Base-by-base conservation (phyloP, 2,888 invertebrate genomes). In the Seladonia tumulorum region DNA sequence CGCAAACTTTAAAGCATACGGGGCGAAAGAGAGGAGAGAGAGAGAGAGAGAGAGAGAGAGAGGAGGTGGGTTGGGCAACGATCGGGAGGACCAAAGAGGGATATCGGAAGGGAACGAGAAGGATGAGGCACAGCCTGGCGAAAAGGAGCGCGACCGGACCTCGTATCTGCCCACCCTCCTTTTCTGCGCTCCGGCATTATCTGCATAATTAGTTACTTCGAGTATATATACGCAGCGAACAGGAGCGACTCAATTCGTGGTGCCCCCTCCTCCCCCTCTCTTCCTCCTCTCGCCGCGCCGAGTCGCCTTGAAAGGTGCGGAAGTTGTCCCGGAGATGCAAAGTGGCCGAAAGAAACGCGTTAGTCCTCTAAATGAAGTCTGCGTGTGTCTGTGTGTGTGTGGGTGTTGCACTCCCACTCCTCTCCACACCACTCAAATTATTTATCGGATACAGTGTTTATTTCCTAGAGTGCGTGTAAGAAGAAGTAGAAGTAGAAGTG, bases 171-270 rank as follows among this genome's bases (percentile, higher is more conserved):
- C 88, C 85, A 77, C 83, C 83, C 76, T 83, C 88, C 82, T 85
- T 93, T 89, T 90, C 90, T 83, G 88, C 89, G 89, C 89, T 85
- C 88, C 89, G 74, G 81, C 87, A 90, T 93, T 93, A 93, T 93
- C 93, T 92, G 91, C 90, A 93, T 93, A 93, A 93, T 93, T 93
- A 93, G 93, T 93, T 93, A 92, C 91, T 92, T 73, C 76, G 83
- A 87, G 88, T 90, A 87, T 88, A 84, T 87, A 83, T 86, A 87
- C 85, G 79, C 71, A 82, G 88, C 89, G 80, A 90, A 90, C 90
- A 85, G 90, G 76, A 92, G 92, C 90, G 91, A 92, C 91, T 93
- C 92, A 92, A 93, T 93, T 90, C 91, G 91, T 89, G 88, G 70
- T 63, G 75, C 72, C 39, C 45, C 29, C 85, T 25, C 5, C 49